Base-by-base conservation (phyloP, 2,888 invertebrate species). In the Ectemnius cavifrons region DNA sequence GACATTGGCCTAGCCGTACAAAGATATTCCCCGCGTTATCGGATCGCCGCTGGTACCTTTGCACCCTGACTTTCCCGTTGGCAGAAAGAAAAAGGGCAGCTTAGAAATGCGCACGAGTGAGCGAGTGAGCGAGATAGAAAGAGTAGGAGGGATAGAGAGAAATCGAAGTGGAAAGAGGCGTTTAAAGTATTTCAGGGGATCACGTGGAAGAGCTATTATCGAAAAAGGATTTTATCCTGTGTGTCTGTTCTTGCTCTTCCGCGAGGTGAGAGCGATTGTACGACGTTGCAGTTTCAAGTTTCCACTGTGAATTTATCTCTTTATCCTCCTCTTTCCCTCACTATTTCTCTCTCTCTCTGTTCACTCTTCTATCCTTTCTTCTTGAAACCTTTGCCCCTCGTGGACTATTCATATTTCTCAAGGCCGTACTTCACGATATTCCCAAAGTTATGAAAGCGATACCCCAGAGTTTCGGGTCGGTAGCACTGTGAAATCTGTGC, bases 1-100 rank as follows among this genome's bases (percentile, higher is more conserved):
- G 73, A 18, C 68, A 79, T 72, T 71, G 69, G 23, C 49, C 71
- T 47, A 45, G 60, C 14, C 71, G 63, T 63, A 73, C 73, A 70
- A 75, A 72, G 75, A 80, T 80, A 72, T 75, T 80, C 69, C 71
- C 69, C 71, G 20, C 69, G 72, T 77, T 80, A 80, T 80, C 80
- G 77, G 71, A 77, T 79, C 80, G 74, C 45, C 67, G 77, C 66
- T 61, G 71, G 66, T 67, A 65, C 65, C 65, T 28, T 69, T 72
- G 73, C 64, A 76, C 68, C 56, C 65, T 66, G 71, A 71, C 71
- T 73, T 64, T 37, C 67, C 60, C 37, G 18, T 28, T 28, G 65
- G 46, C 45, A 23, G 28, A 46, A 62, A 28, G 49, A 76, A 77
- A 68, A 67, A 74, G 60, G 63, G 23, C 47, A 23, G 37, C 11